Evolutionary conservation across 1,140 invertebrate genomes (phyloP).

Genomic region (Laodelphax striatellus): DNA sequence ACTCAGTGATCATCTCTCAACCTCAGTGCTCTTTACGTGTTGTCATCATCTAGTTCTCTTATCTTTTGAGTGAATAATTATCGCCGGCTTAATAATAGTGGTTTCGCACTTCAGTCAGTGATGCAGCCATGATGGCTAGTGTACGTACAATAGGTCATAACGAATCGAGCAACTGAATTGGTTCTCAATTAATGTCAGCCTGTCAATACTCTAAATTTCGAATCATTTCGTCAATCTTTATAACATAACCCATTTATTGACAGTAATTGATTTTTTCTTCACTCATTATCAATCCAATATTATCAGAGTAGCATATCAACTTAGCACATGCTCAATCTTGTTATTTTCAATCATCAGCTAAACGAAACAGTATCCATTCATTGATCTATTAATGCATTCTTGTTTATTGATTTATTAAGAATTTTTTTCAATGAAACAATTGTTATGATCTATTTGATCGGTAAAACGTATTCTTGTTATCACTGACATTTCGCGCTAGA

Average conservation of each 20-base stretch:
- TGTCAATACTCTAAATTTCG: neutral
- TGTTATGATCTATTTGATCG: too few species aligned
- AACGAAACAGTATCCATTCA: too few species aligned
- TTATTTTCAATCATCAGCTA: neutral
- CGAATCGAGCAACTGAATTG: neutral
- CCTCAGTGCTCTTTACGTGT: neutral
- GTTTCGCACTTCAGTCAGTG: constrained; percentile 1
- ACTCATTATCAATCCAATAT: neutral
- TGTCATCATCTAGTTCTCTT: neutral
- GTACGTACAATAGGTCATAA: constrained; percentile 17
- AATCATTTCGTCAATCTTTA: neutral
- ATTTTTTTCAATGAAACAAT: too few species aligned
- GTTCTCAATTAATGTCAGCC: neutral
- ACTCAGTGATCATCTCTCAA: too few species aligned
- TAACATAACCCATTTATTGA: neutral
- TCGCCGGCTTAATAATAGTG: neutral
- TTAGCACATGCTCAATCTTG: neutral
- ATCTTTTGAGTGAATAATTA: neutral
- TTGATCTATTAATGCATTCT: too few species aligned
- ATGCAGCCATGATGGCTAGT: constrained; percentile 25
- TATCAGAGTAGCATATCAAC: neutral
- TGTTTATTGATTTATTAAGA: too few species aligned
- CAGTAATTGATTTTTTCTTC: neutral
- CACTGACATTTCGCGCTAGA: too few species aligned
- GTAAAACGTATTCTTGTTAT: too few species aligned